phyloP scores from a whole-genome alignment of 2,797 vertebrate species.

The Anniella stebbinsi region DNA sequence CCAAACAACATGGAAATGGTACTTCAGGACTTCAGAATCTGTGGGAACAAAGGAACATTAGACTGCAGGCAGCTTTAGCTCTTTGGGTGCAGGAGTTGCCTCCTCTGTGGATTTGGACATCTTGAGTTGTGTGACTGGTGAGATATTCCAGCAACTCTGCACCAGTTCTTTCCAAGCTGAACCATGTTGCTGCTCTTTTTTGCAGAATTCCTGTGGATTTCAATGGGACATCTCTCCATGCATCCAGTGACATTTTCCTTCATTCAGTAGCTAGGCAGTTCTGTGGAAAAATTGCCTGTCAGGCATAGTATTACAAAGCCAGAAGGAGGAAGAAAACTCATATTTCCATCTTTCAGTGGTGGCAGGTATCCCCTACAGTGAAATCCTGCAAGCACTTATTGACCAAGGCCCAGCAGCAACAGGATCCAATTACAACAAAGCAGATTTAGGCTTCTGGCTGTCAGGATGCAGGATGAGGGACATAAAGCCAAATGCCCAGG shows the following conservation, averaged over 20 bases:
- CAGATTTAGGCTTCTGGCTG: not conserved
- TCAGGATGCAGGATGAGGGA: not conserved
- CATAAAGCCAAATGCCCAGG: not conserved
- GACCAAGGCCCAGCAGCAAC: not conserved
- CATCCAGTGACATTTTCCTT: not conserved
- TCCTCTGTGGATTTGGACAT: not conserved
- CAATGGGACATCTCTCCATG: not conserved
- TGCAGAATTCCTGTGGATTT: not conserved
- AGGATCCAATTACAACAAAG: not conserved
- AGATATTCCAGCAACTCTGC: not conserved
- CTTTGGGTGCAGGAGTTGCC: not conserved
- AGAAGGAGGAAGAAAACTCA: not conserved
- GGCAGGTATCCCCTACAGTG: too few relatives aligned
- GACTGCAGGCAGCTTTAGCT: fast-evolving
- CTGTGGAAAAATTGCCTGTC: not conserved
- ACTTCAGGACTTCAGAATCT: not conserved
- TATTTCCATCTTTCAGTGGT: not conserved
- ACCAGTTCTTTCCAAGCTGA: not conserved
- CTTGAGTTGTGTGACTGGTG: not conserved
- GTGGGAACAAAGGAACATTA: not conserved
- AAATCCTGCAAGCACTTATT: not conserved
- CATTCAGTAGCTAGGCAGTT: not conserved
- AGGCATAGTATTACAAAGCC: not conserved
- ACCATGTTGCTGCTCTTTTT: too few relatives aligned
- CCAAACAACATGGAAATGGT: not conserved